A percentile compares a stretch with the other conserved stretches of the same genome.
Conservation (phyloP, 2,113 vertebrate species). For the Danionella cerebrum region DNA sequence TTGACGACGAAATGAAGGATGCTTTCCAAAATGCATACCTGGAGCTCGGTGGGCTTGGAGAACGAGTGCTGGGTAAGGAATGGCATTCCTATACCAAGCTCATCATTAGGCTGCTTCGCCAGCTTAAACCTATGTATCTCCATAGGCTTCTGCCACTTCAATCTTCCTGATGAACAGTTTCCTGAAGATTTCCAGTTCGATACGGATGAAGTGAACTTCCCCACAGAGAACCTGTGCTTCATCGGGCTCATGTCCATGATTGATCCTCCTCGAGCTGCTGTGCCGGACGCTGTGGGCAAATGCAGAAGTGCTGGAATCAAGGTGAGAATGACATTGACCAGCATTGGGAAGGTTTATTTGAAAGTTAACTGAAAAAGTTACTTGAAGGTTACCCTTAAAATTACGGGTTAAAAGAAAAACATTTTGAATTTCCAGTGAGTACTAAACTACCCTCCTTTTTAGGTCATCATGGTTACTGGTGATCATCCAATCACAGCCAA, state of each 20-base stretch:
- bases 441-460: neutral
- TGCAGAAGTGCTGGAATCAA: conserved; percentile 92
- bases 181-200: conserved; percentile 78
- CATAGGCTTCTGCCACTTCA: conserved; percentile 80
- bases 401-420: too few relatives aligned
- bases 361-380: too few relatives aligned
- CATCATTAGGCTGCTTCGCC: neutral
- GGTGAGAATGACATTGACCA: too few relatives aligned
- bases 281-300: conserved; percentile 86
- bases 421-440: neutral
- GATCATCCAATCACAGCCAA: conserved; percentile 95
- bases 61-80: conserved; percentile 75
- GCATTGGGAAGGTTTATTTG: too few relatives aligned
- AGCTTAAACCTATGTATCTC: neutral
- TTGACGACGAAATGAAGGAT: conserved; percentile 83
- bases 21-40: conserved; percentile 92
- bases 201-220: conserved; percentile 81
- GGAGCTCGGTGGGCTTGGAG: conserved; percentile 82
- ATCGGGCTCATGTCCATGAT: conserved; percentile 95
- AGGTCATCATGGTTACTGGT: conserved; percentile 95
- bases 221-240: conserved; percentile 81
- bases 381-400: too few relatives aligned
- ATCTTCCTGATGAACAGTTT: conserved; percentile 76
- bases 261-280: conserved; percentile 80
- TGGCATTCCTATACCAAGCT: too few relatives aligned